These are phyloP conservation scores for Ceratina calcarata DNA, from an alignment of 1,140 invertebrate species.

Conservation along the genomic window DNA sequence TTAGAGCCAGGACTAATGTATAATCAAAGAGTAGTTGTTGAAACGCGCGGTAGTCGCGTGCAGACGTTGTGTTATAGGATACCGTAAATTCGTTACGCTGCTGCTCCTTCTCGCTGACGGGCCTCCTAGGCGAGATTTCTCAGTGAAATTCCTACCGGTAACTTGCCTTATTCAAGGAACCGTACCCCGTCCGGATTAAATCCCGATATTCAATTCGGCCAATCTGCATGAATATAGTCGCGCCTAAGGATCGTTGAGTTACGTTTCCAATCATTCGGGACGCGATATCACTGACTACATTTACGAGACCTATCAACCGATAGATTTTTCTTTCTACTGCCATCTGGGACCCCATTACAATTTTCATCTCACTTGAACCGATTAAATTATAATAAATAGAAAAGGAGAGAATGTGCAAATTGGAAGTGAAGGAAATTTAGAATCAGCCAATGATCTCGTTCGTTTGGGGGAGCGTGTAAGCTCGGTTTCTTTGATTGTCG, in stretches of 20 bases:
- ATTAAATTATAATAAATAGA: too few species aligned
- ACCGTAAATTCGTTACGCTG: conserved; percentile 46
- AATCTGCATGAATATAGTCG: conserved; percentile 61
- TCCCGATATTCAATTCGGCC: conserved; percentile 60
- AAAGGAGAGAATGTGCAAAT: too few species aligned
- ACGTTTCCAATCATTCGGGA: too few species aligned
- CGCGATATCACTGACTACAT: too few species aligned
- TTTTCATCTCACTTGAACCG: too few species aligned
- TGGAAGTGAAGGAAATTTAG: too few species aligned
- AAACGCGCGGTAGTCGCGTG: conserved; percentile 16
- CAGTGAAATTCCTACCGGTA: conserved; percentile 44
- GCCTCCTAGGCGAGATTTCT: conserved; percentile 37
- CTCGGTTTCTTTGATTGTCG: too few species aligned
- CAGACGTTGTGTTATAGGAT: conserved; percentile 19
- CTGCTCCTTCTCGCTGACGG: background rate
- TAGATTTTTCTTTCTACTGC: too few species aligned
- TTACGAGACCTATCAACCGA: too few species aligned
- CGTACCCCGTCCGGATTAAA: conserved; percentile 47
- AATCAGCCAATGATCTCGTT: too few species aligned
- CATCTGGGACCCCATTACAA: too few species aligned
- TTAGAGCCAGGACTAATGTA: conserved; percentile 22
- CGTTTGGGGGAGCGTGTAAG: too few species aligned
- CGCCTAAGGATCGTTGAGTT: conserved; percentile 1
- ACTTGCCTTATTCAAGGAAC: conserved; percentile 47
- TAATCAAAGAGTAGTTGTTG: conserved; percentile 36